These are phyloP conservation scores for Oreochromis tanganicae DNA, from an alignment of 2,113 vertebrate genomes.

Conservation along the genomic window DNA sequence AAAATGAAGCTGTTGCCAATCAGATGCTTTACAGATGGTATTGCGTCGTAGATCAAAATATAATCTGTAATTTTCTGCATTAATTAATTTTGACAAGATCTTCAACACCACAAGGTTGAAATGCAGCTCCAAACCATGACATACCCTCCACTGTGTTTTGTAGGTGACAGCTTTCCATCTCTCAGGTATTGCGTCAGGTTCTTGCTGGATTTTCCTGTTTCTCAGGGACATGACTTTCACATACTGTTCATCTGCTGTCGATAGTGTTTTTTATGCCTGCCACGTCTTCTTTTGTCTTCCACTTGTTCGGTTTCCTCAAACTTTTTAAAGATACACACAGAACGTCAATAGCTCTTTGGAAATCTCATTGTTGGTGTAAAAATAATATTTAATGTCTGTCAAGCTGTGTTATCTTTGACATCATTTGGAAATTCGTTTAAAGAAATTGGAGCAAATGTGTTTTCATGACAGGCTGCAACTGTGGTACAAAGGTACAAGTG, in stretches of 20 bases:
- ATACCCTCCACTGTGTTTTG: neutral
- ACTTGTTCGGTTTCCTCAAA: neutral
- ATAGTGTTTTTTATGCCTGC: neutral
- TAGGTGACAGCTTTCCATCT: neutral
- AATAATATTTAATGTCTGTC: no score
- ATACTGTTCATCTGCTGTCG: neutral
- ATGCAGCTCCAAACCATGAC: neutral
- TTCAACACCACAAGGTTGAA: neutral
- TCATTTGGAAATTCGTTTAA: neutral
- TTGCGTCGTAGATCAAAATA: fast-evolving
- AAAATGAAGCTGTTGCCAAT: neutral
- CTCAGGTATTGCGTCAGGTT: neutral
- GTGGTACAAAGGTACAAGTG: neutral
- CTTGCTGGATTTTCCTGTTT: neutral
- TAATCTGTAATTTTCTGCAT: neutral
- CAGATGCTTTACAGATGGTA: neutral
- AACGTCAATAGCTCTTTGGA: neutral
- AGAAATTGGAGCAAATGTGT: neutral
- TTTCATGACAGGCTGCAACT: neutral
- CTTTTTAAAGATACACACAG: neutral
- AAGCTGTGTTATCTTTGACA: neutral
- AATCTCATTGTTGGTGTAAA: neutral
- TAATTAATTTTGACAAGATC: neutral
- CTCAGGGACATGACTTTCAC: neutral
- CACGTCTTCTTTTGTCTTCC: neutral